Evolutionary conservation across 2,888 invertebrate species (phyloP), one percentile per base, ranked within the genome.

Genomic region (Tipula vernalis): DNA sequence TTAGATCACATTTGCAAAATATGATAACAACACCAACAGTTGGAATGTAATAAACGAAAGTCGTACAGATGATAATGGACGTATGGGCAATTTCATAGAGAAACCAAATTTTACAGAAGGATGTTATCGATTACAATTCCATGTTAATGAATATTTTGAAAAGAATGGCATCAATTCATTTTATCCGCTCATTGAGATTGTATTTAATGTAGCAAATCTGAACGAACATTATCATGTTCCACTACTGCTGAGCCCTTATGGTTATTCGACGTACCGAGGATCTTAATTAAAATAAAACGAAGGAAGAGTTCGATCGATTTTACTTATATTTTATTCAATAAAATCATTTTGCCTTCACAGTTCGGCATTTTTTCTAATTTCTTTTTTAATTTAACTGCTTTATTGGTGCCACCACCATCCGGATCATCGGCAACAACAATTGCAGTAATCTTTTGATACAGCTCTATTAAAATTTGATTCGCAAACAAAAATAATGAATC

Each of bases 191-290:
- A 42, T 85, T 44, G 85, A 39, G 94, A 94, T 96, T 88, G 93
- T 94, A 3, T 95, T 96, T 90, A 94, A 95, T 88, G 93, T 94
- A 85, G 93, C 93, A 41, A 92, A 93, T 87, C 93, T 93, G 4
- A 92, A 91, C 3, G 93, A 94, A 87, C 94, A 95, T 89, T 95
- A 96, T 91, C 96, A 96, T 91, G 94, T 96, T 87, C 96, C 96
- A 0, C 91, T 96, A 85, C 91, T 96, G 36, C 91, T 96, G 36
- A 95, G 94, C 89, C 96, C 96, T 0, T 96, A 93, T 90, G 95
- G 96, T 18, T 96, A 96, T 89, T 94, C 95, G 0, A 96, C 96
- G 0, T 96, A 96, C 90, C 93, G 95, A 89, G 96, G 96, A 87
- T 93, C 93, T 88, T 95, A 92, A 91, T 15, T 15, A 84, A 15